Evolutionary conservation across 1,140 invertebrate species (phyloP), one percentile per base, ranked within the genome.

Genomic region (Caenorhabditis elegans): DNA sequence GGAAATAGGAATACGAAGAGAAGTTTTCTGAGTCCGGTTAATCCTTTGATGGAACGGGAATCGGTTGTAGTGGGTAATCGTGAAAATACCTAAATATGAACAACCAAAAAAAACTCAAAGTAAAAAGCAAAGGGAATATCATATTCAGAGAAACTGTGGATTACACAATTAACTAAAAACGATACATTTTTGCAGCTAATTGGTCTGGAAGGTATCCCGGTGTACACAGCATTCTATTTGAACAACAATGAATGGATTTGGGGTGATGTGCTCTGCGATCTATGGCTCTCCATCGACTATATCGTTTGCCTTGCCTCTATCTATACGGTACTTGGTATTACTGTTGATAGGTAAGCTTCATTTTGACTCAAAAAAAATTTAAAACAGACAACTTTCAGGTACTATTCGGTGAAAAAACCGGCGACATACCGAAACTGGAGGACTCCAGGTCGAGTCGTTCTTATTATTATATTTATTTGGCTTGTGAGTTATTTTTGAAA

Each of bases 201-300:
- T 90, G 98, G 98, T 93, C 87, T 92, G 4, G 91, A 93, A 83
- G 92, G 91, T 2, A 92, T 93, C 90, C 92, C 92, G 10, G 91
- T 93, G 80, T 93, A 96, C 93, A 94, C 86, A 92, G 86, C 86
- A 49, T 99, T 99, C 91, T 94, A 98, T 49, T 91, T 99, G 76
- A 85, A 90, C 15, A 95, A 94, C 31, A 95, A 96, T 24, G 94
- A 95, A 88, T 99, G 98, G 98, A 94, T 97, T 88, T 92, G 99
- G 65, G 97, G 97, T 19, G 94, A 95, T 13, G 93, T 98, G 78
- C 92, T 98, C 0, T 99, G 98, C 90, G 97, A 99, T 91, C 92
- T 99, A 39, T 99, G 98, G 98, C 92, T 99, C 0, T 97, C 97
- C 0, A 95, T 98, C 22, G 98, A 99, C 91, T 99, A 98, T 91